Evolutionary conservation across 2,113 vertebrate species (phyloP), one percentile per base, ranked within the genome.

Genomic region (Syrrhaptes paradoxus): DNA sequence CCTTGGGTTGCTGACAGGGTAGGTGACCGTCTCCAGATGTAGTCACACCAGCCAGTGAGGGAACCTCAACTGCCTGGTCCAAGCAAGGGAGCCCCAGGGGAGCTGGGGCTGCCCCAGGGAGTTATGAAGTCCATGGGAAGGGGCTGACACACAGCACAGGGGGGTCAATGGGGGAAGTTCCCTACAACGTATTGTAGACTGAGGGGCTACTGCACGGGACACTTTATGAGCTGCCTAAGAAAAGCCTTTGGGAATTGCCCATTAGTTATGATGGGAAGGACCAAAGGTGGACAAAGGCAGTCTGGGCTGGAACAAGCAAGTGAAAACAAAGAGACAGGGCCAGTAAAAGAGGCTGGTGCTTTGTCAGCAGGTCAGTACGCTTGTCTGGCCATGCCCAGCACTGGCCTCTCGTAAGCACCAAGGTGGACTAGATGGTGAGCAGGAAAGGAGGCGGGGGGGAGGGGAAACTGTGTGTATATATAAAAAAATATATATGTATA

Each of bases 91-190:
- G 34, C 4, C 13, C 11, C 43, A 49, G 12, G 26, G 13, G 4
- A 66, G 26, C 41, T 48, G 24, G 7, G 4, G 25, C 15, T 32
- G 38, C 28, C 45, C 11, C 6, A 1, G 17, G 14, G 10, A 62
- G 18, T 4, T 14, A 13, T 0, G 1, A 0, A 22, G 20, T 80
- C 48, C 62, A 19, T 1, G 6, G 67, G 13, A 34, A 68, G n/a
- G 4, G 38, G 14, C 13, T 36, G 48, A n/a, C 20, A 85, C 8
- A 28, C 11, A 36, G 1, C 25, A n/a, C 0, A 0, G 5, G 1
- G 1, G 3, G 0, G 6, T 26, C 52, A 32, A 1, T 4, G 10
- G n/a, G 21, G 80, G 18, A 17, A 3, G 3, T 3, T 49, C 19
- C 20, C 67, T 17, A 22, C 6, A 76, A 7, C 18, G 7, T 9